Conservation (phyloP, 2,888 invertebrate genomes). For the Diaphora mendica region DNA sequence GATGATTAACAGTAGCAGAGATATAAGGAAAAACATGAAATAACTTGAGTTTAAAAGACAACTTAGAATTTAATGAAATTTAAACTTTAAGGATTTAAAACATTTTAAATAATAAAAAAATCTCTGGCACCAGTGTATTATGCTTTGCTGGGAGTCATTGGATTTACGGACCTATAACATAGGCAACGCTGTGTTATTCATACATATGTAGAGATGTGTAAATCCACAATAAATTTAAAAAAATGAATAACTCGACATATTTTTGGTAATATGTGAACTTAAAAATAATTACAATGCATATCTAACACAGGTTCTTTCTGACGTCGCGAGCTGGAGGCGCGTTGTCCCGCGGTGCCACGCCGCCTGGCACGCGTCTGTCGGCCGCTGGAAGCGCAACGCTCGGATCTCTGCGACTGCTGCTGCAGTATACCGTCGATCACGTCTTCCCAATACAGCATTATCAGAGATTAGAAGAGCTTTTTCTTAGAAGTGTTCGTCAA, state of each 20-base stretch:
- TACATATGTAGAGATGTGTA: background rate
- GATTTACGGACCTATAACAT: background rate
- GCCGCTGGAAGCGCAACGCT: slow-evolving; percentile 86
- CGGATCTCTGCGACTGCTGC: slow-evolving; percentile 93
- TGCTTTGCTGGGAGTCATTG: too few relatives aligned
- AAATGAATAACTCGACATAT: background rate
- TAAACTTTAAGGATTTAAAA: background rate
- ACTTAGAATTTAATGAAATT: background rate
- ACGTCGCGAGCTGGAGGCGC: slow-evolving; percentile 86
- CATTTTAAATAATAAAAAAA: background rate
- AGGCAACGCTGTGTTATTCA: background rate
- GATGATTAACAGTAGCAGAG: slow-evolving; percentile 2
- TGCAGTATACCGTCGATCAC: slow-evolving; percentile 95
- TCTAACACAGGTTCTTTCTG: slow-evolving; percentile 88
- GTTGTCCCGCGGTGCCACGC: slow-evolving; percentile 90
- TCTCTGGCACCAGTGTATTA: too few relatives aligned
- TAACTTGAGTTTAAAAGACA: background rate
- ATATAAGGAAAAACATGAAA: background rate
- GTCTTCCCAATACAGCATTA: slow-evolving; percentile 95
- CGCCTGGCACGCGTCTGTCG: slow-evolving; percentile 90
- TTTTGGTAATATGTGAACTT: background rate
- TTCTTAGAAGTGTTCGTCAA: slow-evolving; percentile 90
- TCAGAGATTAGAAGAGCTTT: slow-evolving; percentile 90
- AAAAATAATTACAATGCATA: background rate
- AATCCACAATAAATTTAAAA: too few relatives aligned